These are phyloP conservation scores for Oreochromis mossambicus DNA, from an alignment of 2,797 vertebrate genomes.

Conservation along the genomic window DNA sequence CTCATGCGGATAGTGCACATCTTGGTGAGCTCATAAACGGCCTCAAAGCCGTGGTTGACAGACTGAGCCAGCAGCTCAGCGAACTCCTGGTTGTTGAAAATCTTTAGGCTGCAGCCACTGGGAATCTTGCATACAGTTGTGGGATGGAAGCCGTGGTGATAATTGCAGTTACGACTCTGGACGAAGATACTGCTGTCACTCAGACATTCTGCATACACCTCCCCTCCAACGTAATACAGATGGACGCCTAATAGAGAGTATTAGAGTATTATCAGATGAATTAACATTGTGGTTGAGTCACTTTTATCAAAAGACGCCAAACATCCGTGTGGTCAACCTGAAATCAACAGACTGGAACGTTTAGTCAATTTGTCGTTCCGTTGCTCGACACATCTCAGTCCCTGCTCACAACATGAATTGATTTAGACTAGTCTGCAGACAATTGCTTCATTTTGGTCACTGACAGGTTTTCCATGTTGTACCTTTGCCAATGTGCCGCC, in stretches of 20 bases:
- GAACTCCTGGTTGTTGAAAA: conserved; percentile 98
- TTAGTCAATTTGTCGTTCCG: conserved; percentile 11
- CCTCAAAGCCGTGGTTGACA: conserved; percentile 96
- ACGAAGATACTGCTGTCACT: conserved; percentile 98
- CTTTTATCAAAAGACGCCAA: background rate
- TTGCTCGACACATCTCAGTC: background rate
- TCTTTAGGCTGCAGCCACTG: conserved; percentile 93
- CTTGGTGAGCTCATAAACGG: conserved; percentile 96
- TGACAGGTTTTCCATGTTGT: background rate
- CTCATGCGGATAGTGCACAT: conserved; percentile 99
- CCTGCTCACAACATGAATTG: conserved; percentile 19
- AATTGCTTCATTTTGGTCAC: background rate
- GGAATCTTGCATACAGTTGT: conserved; percentile 97
- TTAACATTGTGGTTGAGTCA: background rate
- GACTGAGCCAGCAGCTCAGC: conserved; percentile 93
- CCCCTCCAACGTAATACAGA: conserved; percentile 93
- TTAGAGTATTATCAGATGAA: background rate
- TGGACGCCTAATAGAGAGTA: conserved; percentile 80
- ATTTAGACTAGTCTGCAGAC: conserved; percentile 19
- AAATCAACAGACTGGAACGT: conserved; percentile 21
- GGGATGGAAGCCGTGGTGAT: conserved; percentile 94
- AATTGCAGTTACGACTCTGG: conserved; percentile 97
- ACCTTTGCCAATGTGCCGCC: conserved; percentile 98
- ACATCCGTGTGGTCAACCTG: background rate
- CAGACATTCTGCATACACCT: conserved; percentile 94